A percentile compares a stretch with the other conserved stretches of the same genome.
These are phyloP conservation scores for Anguilla japonica DNA, from an alignment of 2,113 vertebrate genomes.

Conservation along the genomic window DNA sequence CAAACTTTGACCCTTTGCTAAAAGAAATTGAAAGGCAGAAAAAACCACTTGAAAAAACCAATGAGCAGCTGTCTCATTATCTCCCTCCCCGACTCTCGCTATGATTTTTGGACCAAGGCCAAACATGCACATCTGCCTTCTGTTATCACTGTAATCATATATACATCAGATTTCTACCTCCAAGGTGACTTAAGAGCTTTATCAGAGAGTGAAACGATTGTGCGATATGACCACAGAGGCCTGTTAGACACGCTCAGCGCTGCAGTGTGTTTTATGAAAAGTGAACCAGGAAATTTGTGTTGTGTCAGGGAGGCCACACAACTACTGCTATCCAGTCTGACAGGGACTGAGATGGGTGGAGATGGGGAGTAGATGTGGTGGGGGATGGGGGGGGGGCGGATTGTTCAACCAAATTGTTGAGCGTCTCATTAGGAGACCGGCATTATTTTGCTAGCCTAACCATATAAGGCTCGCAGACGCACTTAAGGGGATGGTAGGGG, in stretches of 20 bases:
- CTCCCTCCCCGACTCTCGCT: slow-evolving; percentile 26
- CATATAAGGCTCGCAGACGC: not conserved
- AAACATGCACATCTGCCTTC: slow-evolving; percentile 31
- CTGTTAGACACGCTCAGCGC: not conserved
- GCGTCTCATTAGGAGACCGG: not conserved
- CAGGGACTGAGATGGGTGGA: not conserved
- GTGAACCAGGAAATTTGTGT: not conserved
- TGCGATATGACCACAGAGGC: not conserved
- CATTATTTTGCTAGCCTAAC: not conserved
- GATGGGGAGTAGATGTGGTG: not conserved
- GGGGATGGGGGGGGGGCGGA: too few species aligned
- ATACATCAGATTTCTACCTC: slow-evolving; percentile 5
- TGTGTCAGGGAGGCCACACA: too few species aligned
- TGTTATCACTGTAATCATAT: slow-evolving; percentile 42
- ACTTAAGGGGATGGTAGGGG: not conserved
- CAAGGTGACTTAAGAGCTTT: slow-evolving; percentile 21
- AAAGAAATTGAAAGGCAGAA: not conserved
- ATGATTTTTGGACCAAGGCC: slow-evolving; percentile 20
- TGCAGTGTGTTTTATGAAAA: not conserved
- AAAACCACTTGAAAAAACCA: too few species aligned
- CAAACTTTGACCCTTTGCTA: not conserved
- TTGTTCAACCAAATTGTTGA: not conserved
- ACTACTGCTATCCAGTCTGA: not conserved
- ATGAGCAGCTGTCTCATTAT: slow-evolving; percentile 32
- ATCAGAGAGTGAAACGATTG: not conserved